Evolutionary conservation across 2,113 vertebrate species (phyloP), one percentile per base, ranked within the genome.

Genomic region (Colius striatus): DNA sequence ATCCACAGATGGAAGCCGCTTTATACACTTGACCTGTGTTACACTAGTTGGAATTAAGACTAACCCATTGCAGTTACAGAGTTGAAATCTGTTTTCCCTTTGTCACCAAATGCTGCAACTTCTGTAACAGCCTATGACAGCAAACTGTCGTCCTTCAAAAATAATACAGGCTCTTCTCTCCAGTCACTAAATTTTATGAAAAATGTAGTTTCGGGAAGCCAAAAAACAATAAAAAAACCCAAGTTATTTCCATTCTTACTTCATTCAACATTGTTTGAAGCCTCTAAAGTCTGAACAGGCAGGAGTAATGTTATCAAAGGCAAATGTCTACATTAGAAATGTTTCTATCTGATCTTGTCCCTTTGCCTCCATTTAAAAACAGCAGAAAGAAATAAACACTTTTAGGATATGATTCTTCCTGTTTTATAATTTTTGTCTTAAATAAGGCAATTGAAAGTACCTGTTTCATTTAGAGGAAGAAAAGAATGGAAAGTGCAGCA

Each of bases 1-100:
- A 94, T 79, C 60, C 81, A 78, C 91, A 94, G 91, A 95, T 89
- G 89, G 89, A 79, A 92, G 65, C 26, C 68, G 26, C 58, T 94
- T 94, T 91, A 41, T 84, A 41, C n/a, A 61, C 57, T 68, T 94
- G 91, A 94, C 92, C 95, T 45, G 9, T 74, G 72, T 72, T 74
- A 94, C 20, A 55, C 72, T 67, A 89, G 77, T 54, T 92, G 80
- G 94, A 94, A 72, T 82, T 43, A 84, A 68, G 54, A 84, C 48
- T 91, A 91, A 87, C 70, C 77, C 73, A 50, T 41, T 36, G 41
- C 81, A 91, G 41, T 68, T 82, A 70, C 45, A 41, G 22, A 95
- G 61, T 6, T 78, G 53, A 95, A 94, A 94, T 94, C 76, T 92
- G 77, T 89, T 92, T 93, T 92, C 45, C 53, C 29, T 92, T 93